A percentile compares a stretch with the other conserved stretches of the same genome.
These are phyloP conservation scores for Noctua comes DNA, from an alignment of 2,888 invertebrate species.

Conservation along the genomic window DNA sequence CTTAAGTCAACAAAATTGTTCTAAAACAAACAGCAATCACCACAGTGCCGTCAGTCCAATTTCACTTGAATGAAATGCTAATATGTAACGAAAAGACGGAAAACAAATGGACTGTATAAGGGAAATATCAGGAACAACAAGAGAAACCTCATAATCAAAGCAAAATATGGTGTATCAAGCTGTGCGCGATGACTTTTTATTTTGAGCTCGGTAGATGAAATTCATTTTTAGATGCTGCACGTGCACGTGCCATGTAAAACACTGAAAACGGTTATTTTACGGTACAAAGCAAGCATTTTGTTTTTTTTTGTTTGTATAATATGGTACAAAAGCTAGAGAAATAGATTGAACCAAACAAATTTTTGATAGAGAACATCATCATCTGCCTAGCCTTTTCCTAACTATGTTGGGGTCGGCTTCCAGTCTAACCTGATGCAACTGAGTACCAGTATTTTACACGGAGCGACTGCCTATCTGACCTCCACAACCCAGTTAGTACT, in stretches of 20 bases:
- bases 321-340: not conserved
- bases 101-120: conserved; percentile 8
- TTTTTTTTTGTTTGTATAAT: not conserved
- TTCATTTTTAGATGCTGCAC: not conserved
- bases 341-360: not conserved
- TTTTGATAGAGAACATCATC: not conserved
- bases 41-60: conserved; percentile 5
- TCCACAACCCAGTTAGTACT: too few species aligned
- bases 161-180: not conserved
- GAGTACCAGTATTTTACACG: too few species aligned
- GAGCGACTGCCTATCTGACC: too few species aligned
- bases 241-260: not conserved
- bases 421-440: too few species aligned
- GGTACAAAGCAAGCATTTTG: not conserved
- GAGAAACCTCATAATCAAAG: not conserved
- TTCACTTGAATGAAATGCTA: conserved; percentile 39
- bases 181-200: not conserved
- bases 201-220: not conserved
- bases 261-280: not conserved
- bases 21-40: conserved; percentile 24
- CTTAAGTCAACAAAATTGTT: conserved; percentile 25
- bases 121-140: not conserved
- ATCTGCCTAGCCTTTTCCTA: too few species aligned
- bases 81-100: conserved; percentile 5
- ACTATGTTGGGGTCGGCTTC: too few species aligned